phyloP scores from a whole-genome alignment of 2,113 vertebrate species.

The Gymnogyps californianus region DNA sequence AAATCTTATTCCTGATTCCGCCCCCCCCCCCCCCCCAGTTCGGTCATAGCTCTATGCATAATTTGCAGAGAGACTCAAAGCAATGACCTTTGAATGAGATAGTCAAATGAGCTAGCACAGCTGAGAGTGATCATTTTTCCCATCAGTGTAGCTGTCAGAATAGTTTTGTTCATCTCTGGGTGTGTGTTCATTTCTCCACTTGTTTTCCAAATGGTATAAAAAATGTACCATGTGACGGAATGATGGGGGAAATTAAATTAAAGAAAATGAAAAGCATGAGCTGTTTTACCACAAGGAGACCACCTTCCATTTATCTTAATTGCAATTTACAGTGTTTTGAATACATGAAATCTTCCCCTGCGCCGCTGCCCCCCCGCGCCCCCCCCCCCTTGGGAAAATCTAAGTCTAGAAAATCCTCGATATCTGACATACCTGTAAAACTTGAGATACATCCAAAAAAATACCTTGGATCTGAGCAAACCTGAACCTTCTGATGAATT shows the following conservation, averaged over 20 bases:
- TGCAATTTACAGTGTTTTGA: background rate
- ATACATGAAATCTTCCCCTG: background rate
- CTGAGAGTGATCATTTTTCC: background rate
- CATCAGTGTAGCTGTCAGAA: background rate
- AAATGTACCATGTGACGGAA: background rate
- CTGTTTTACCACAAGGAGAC: background rate
- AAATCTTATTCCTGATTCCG: background rate
- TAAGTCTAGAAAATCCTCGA: background rate
- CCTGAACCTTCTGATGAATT: background rate
- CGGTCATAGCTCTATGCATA: too few species aligned
- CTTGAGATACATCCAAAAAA: background rate
- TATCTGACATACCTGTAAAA: background rate
- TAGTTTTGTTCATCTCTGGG: background rate
- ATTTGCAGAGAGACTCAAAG: background rate
- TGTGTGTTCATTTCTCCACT: background rate
- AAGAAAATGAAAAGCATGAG: background rate
- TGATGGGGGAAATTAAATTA: background rate
- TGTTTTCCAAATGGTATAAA: background rate
- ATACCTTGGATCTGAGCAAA: background rate
- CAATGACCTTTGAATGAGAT: background rate
- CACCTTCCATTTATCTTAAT: background rate
- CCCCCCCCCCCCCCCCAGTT: accelerated
- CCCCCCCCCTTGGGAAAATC: background rate
- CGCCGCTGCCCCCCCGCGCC: accelerated
- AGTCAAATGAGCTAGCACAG: background rate